Evolutionary conservation across 2,797 vertebrate species (phyloP).

Genomic region (Urophycis tenuis): DNA sequence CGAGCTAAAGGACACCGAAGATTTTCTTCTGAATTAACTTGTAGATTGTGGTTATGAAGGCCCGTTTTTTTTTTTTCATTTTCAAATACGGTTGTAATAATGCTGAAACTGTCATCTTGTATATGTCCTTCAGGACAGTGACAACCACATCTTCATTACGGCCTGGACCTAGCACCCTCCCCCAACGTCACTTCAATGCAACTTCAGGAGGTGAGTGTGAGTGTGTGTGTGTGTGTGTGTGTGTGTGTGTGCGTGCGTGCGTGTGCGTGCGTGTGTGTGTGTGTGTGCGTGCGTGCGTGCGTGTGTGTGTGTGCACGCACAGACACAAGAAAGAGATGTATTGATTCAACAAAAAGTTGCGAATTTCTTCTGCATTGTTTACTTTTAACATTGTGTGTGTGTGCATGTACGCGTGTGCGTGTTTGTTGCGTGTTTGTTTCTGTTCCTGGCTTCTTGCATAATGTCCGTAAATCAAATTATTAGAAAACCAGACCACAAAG

Average conservation of each 20-base stretch:
- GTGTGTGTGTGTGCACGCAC: too few relatives aligned
- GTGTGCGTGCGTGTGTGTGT: too few relatives aligned
- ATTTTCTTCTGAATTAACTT: not conserved
- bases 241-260: too few relatives aligned
- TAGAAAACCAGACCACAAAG: not conserved
- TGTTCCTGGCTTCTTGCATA: not conserved
- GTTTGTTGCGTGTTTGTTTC: not conserved
- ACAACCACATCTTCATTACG: not conserved
- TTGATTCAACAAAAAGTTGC: not conserved
- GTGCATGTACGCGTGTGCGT: not conserved
- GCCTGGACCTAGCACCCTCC: not conserved
- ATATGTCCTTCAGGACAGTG: not conserved
- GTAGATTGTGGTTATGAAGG: not conserved
- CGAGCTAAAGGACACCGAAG: not conserved
- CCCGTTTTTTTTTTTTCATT: not conserved
- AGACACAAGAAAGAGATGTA: not conserved
- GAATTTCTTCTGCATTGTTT: not conserved
- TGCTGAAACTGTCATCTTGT: not conserved
- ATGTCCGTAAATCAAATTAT: not conserved
- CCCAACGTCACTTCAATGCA: not conserved
- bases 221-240: not conserved
- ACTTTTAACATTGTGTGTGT: not conserved
- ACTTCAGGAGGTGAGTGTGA: not conserved
- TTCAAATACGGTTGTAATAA: not conserved
- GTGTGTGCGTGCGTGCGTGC: too few relatives aligned